Evolutionary conservation across 2,113 vertebrate species (phyloP).

Genomic region (Osmerus eperlanus): DNA sequence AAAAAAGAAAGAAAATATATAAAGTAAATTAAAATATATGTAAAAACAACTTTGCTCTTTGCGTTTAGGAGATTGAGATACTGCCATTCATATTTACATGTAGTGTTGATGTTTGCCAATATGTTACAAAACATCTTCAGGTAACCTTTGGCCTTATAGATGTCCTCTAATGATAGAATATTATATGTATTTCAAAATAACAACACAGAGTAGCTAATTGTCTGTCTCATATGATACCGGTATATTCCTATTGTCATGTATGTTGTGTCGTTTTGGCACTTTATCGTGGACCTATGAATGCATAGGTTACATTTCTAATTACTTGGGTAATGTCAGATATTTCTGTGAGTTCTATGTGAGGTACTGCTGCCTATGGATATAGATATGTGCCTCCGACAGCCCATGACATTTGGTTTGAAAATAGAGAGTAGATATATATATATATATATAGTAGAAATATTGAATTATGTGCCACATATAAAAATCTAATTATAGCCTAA

Average conservation of each 20-base stretch:
- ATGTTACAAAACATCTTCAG: conserved; percentile 86
- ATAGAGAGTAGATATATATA: conserved; percentile 64
- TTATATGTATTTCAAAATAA: conserved; percentile 71
- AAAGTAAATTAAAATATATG: conserved; percentile 29
- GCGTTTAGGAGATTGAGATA: conserved; percentile 72
- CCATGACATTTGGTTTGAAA: conserved; percentile 79
- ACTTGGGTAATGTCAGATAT: conserved; percentile 93
- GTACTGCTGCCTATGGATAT: conserved; percentile 93
- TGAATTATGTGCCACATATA: conserved; percentile 74
- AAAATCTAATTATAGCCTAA: conserved; percentile 81
- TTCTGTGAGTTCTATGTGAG: conserved; percentile 84
- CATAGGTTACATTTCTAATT: conserved; percentile 93
- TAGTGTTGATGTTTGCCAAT: conserved; percentile 81
- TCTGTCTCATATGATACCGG: conserved; percentile 74
- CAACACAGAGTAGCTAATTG: conserved; percentile 70
- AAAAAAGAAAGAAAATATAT: conserved; percentile 33
- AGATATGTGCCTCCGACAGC: conserved; percentile 89
- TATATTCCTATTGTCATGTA: conserved; percentile 74
- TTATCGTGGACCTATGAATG: conserved; percentile 87
- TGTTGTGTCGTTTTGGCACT: conserved; percentile 89
- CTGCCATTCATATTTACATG: conserved; percentile 75
- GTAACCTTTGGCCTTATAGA: conserved; percentile 95
- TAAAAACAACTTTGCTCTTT: conserved; percentile 52
- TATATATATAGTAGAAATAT: conserved; percentile 59
- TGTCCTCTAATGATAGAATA: conserved; percentile 81